Base-by-base conservation (phyloP, 2,888 invertebrate genomes). In the Ormyrus thymus region DNA sequence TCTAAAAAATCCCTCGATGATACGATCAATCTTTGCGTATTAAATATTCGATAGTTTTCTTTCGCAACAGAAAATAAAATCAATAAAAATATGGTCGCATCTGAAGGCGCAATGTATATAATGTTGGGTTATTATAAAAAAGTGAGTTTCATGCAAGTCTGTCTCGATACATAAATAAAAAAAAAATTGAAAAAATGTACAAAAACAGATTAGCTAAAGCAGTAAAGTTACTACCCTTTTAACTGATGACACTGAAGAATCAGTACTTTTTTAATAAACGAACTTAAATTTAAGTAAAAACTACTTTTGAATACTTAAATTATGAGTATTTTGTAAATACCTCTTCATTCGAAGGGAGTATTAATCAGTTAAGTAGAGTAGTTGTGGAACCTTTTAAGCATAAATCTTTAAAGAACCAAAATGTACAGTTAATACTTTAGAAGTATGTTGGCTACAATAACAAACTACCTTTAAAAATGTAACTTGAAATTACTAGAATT, bases 1-100 rank as follows among this genome's bases (percentile, higher is more conserved):
- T 75, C 77, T 78, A 56, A 75, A 78, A 80, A 80, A 80, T 80
- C 80, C 80, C 80, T 75, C 70, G 70, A 71, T 62, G 65, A 62
- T 74, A 56, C 62, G 48, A 48, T 80, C 56, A 71, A 74, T 80
- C 64, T 55, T 73, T 65, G 70, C 61, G 59, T 73, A 73, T 76
- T 66, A 65, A 51, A n/a, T 66, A 72, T 53, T 74, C 29, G n/a
- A 48, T 68, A 79, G 15, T 62, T 72, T 61, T 58, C 50, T n/a
- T 73, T 73, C 74, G 71, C 59, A 73, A 62, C 59, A 68, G n/a
- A 65, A 51, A 6, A 70, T 11, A 73, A 78, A 64, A 69, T 69
- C 11, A 58, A 74, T 74, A 58, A 56, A 43, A 65, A 11, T 64
- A 66, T 29, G 48, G n/a, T 77, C 48, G 74, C 65, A 74, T 74